Conservation (phyloP, 2,113 vertebrate species). For the Myotis brandtii region DNA sequence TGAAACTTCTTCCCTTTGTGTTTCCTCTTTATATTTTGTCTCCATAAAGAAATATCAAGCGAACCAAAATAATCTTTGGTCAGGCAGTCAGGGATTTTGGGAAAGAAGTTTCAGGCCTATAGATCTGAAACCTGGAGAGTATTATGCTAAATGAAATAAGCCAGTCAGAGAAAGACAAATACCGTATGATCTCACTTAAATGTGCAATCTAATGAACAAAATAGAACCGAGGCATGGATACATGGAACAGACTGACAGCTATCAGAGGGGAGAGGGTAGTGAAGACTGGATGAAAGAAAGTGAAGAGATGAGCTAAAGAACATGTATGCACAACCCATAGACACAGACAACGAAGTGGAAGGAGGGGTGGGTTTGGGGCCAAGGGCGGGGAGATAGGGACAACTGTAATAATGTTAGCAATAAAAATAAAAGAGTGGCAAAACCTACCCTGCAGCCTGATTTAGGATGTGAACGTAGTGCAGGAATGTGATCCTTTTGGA, state of each 20-base stretch:
- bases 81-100: neutral
- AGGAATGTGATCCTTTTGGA: neutral
- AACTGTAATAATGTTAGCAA: neutral
- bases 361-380: neutral
- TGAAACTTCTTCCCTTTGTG: neutral
- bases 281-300: neutral
- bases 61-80: neutral
- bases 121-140: neutral
- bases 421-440: neutral
- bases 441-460: neutral
- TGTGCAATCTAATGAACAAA: neutral
- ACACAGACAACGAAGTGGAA: neutral
- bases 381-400: neutral
- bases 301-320: neutral
- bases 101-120: neutral
- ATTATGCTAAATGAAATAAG: neutral
- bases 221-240: neutral
- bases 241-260: neutral
- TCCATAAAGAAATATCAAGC: neutral
- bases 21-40: conserved; percentile 31
- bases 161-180: neutral
- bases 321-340: neutral
- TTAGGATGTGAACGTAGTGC: neutral
- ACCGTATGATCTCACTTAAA: neutral
- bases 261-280: too few species aligned